Conservation (phyloP, 2,113 vertebrate species). For the Cyanoderma ruficeps region DNA sequence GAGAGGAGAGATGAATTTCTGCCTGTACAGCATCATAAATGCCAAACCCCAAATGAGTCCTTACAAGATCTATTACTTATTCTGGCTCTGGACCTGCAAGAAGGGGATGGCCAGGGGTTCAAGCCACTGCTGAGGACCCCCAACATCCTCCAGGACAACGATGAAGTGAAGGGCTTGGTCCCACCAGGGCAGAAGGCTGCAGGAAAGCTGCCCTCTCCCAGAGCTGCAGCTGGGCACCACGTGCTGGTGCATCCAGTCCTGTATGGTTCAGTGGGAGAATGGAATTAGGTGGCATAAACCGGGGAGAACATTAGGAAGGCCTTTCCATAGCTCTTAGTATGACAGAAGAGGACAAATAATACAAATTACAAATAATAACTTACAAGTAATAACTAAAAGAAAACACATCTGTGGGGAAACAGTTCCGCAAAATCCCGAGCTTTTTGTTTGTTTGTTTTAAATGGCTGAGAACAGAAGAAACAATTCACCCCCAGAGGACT, state of each 20-base stretch:
- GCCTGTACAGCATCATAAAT: neutral
- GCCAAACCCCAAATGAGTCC: neutral
- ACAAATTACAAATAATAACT: neutral
- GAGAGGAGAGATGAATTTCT: neutral
- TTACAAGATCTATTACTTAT: neutral
- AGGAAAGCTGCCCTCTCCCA: neutral
- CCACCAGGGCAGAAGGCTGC: neutral
- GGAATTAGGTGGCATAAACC: neutral
- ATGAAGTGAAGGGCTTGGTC: neutral
- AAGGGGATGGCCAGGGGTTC: neutral
- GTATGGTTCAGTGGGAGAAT: rapidly evolving
- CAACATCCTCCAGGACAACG: rapidly evolving
- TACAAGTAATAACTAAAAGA: neutral
- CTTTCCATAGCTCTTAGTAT: neutral
- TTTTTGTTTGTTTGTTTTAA: neutral
- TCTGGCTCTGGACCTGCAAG: rapidly evolving
- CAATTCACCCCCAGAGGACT: neutral
- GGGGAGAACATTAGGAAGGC: neutral
- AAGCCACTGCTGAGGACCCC: neutral
- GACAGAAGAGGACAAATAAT: neutral
- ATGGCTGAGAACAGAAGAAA: neutral
- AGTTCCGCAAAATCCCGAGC: neutral
- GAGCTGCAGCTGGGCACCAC: neutral
- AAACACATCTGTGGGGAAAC: neutral
- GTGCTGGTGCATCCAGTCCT: neutral